Percentiles rank a stretch among this genome's conserved stretches.
Evolutionary conservation across 2,888 invertebrate genomes (phyloP).

Genomic region (Branchellion lobata): DNA sequence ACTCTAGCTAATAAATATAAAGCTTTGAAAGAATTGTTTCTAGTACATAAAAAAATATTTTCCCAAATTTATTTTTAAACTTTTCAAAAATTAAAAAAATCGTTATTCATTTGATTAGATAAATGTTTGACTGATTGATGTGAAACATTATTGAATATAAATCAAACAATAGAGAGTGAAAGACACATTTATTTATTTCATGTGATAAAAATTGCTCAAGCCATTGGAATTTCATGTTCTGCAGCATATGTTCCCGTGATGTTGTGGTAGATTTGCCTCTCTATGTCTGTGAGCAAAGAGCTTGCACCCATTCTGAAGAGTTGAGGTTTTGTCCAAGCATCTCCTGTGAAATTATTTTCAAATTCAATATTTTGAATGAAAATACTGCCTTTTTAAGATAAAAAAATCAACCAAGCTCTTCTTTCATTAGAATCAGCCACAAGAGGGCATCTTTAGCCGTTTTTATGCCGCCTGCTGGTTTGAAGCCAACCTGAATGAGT

Average conservation of each 20-base stretch:
- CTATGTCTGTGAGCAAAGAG: slow-evolving; percentile 79
- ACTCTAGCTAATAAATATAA: too few species aligned
- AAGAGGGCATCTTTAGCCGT: slow-evolving; percentile 79
- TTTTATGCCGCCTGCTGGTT: slow-evolving; percentile 94
- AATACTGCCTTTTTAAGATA: too few species aligned
- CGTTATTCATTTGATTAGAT: too few species aligned
- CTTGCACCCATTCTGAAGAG: slow-evolving; percentile 94
- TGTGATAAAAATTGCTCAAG: slow-evolving; percentile 50
- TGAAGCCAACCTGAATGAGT: slow-evolving; percentile 85
- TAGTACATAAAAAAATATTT: too few species aligned
- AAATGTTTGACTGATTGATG: too few species aligned
- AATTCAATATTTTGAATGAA: too few species aligned
- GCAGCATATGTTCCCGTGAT: slow-evolving; percentile 61
- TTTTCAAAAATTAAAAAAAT: too few species aligned
- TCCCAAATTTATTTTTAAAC: too few species aligned
- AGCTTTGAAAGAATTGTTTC: too few species aligned
- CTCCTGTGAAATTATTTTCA: slow-evolving; percentile 62
- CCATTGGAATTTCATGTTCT: slow-evolving; percentile 59
- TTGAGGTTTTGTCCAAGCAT: slow-evolving; percentile 76
- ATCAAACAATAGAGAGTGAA: too few species aligned
- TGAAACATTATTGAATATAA: too few species aligned
- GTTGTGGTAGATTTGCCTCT: slow-evolving; percentile 61
- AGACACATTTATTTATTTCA: too few species aligned
- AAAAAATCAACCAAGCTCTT: slow-evolving; percentile 75
- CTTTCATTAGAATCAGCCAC: slow-evolving; percentile 82